phyloP scores from a whole-genome alignment of 1,140 invertebrate genomes.

The Monochamus saltuarius region DNA sequence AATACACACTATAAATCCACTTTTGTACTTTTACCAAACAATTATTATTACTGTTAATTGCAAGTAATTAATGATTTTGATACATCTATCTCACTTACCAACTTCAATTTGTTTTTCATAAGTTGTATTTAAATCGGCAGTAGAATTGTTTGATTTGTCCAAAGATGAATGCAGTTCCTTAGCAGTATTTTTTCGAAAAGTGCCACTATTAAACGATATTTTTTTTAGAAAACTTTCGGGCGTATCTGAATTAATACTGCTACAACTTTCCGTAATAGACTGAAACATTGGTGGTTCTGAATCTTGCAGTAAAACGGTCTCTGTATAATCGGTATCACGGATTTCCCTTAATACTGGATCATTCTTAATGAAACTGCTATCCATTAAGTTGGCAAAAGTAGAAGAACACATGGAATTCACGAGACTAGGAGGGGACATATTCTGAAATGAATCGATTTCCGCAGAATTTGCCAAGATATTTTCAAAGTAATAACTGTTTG shows the following conservation, averaged over 20 bases:
- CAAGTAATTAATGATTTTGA: too few species aligned
- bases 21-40: too few species aligned
- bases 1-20: too few species aligned
- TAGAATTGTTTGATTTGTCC: too few species aligned
- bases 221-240: slow-evolving; percentile 44
- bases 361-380: slow-evolving; percentile 50
- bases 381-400: slow-evolving; percentile 50
- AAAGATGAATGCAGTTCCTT: slow-evolving; percentile 7
- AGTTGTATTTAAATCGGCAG: too few species aligned
- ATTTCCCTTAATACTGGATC: slow-evolving; percentile 49
- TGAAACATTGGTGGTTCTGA: slow-evolving; percentile 44
- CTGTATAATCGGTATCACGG: slow-evolving; percentile 46
- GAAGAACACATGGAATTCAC: slow-evolving; percentile 51
- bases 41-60: too few species aligned
- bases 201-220: slow-evolving; percentile 28
- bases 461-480: slow-evolving; percentile 34
- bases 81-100: too few species aligned
- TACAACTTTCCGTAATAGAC: slow-evolving; percentile 47
- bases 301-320: slow-evolving; percentile 41
- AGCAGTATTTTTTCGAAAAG: slow-evolving; percentile 21
- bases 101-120: too few species aligned
- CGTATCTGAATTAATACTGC: slow-evolving; percentile 44
- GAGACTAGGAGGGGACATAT: slow-evolving; percentile 50
- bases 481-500: slow-evolving; percentile 44
- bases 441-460: slow-evolving; percentile 46